Percentiles rank a stretch among this genome's conserved stretches.
phyloP scores from a whole-genome alignment of 1,140 invertebrate species.

The Eumeta japonica region DNA sequence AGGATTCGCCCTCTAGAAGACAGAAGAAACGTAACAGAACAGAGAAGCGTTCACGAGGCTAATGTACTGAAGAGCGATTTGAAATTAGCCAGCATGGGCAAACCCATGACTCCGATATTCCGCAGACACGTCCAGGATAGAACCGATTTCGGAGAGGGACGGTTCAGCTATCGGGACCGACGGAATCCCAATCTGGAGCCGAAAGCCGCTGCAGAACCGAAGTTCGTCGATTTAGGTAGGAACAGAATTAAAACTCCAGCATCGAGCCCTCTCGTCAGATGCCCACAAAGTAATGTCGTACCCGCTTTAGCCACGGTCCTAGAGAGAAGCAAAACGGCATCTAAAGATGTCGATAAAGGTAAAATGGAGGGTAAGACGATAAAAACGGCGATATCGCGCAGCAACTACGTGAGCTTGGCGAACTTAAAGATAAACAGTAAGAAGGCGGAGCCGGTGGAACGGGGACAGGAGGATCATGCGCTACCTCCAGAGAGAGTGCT shows the following conservation, averaged over 20 bases:
- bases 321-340: conserved; percentile 12
- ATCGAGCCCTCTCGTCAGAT: neutral
- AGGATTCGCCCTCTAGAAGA: conserved; percentile 26
- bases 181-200: too few species aligned
- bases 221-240: conserved; percentile 23
- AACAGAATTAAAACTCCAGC: conserved; percentile 6
- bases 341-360: conserved; percentile 15
- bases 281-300: conserved; percentile 6
- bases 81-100: conserved; percentile 40
- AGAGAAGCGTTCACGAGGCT: too few species aligned
- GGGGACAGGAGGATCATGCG: too few species aligned
- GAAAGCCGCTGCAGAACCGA: conserved; percentile 21
- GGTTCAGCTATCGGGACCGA: conserved; percentile 46
- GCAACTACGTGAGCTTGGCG: conserved; percentile 51
- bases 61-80: conserved; percentile 34
- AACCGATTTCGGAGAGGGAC: conserved; percentile 31
- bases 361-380: conserved; percentile 23
- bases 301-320: conserved; percentile 12
- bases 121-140: conserved; percentile 30
- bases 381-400: conserved; percentile 27
- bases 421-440: conserved; percentile 46
- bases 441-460: too few species aligned
- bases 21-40: neutral
- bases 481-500: too few species aligned
- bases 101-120: conserved; percentile 51